Evolutionary conservation across 2,113 vertebrate species (phyloP).

Genomic region (Ammodramus savannarum): DNA sequence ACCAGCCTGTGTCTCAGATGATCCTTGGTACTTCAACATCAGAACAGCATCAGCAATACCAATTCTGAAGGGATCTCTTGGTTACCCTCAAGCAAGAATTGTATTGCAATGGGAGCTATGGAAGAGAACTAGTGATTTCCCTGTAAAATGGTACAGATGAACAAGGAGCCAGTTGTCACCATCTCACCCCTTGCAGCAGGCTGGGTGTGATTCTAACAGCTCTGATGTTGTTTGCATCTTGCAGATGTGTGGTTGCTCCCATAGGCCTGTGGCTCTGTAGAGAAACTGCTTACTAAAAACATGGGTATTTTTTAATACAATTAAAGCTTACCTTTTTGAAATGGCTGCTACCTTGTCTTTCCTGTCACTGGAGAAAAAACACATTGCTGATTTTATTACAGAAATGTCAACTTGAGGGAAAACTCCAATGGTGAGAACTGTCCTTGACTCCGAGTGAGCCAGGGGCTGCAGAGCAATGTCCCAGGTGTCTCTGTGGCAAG

Average conservation of each 20-base stretch:
- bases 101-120: neutral
- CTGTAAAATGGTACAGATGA: neutral
- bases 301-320: constrained; percentile 65
- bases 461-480: neutral
- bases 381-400: neutral
- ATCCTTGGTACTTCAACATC: neutral
- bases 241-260: constrained; percentile 47
- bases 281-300: constrained; percentile 69
- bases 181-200: neutral
- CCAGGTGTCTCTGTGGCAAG: neutral
- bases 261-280: constrained; percentile 47
- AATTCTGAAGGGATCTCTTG: neutral
- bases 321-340: constrained; percentile 77
- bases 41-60: neutral
- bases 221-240: constrained; percentile 49
- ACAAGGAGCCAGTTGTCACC: neutral
- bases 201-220: neutral
- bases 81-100: neutral
- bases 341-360: constrained; percentile 45
- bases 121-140: neutral
- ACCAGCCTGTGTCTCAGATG: neutral
- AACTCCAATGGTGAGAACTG: neutral
- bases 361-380: neutral
- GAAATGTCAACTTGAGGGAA: neutral
- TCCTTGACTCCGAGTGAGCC: neutral